Percentiles rank a stretch among this genome's conserved stretches.
phyloP scores from a whole-genome alignment of 2,888 invertebrate genomes.

The Cerceris rybyensis region DNA sequence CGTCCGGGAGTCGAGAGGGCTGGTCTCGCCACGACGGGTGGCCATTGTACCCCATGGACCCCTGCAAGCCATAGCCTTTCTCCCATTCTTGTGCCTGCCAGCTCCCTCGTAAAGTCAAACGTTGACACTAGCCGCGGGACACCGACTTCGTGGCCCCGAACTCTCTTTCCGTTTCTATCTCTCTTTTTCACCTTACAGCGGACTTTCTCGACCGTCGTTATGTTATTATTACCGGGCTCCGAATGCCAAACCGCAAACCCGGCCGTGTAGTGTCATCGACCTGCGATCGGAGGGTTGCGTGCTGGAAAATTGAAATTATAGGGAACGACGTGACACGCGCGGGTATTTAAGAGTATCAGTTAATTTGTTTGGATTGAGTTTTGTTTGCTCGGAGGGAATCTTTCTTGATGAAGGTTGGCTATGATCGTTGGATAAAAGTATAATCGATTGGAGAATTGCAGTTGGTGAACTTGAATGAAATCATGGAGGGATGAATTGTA shows the following conservation, averaged over 20 bases:
- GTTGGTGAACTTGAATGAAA: no score
- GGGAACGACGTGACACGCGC: background rate
- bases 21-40: conserved; percentile 78
- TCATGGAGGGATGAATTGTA: no score
- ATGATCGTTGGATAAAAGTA: no score
- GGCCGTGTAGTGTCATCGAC: conserved; percentile 60
- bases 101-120: conserved; percentile 81
- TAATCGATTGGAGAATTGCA: no score
- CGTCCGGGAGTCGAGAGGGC: conserved; percentile 78
- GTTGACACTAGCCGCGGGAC: conserved; percentile 80
- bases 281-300: background rate
- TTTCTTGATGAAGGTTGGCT: no score
- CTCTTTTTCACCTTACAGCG: conserved; percentile 39
- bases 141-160: conserved; percentile 52
- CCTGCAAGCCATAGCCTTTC: conserved; percentile 73
- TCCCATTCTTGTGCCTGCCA: conserved; percentile 72
- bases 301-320: background rate
- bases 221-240: conserved; percentile 70
- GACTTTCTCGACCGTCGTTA: conserved; percentile 55
- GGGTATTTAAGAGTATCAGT: no score
- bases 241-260: conserved; percentile 57
- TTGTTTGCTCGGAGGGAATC: no score
- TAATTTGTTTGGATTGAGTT: no score
- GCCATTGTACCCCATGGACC: conserved; percentile 77
- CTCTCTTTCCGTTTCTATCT: conserved; percentile 43